phyloP scores from a whole-genome alignment of 1,140 invertebrate species.

The Idris sp. region DNA sequence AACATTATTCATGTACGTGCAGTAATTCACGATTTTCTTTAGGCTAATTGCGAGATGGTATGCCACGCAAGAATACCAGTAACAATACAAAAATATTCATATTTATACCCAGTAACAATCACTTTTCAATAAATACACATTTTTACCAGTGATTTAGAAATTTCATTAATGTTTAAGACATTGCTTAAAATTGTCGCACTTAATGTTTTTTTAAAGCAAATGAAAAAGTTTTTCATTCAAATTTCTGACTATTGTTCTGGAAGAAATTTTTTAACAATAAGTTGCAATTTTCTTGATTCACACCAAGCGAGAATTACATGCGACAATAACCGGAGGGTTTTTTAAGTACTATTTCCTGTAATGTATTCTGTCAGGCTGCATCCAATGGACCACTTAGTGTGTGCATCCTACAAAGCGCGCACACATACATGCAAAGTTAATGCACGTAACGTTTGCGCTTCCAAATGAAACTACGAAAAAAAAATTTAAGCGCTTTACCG shows the following conservation, averaged over 20 bases:
- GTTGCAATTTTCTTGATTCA: conserved; percentile 36
- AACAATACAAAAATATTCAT: no score
- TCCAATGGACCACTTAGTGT: conserved; percentile 52
- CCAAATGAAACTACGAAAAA: conserved; percentile 21
- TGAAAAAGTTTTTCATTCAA: no score
- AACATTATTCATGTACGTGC: conserved; percentile 20
- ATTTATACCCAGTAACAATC: no score
- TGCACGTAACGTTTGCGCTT: conserved; percentile 15
- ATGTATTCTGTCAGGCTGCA: conserved; percentile 68
- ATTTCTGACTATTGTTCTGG: conserved; percentile 15
- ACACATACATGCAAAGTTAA: conserved; percentile 40
- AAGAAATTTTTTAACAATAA: conserved; percentile 33
- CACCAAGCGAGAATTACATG: conserved; percentile 52
- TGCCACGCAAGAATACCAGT: no score
- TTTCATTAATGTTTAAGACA: no score
- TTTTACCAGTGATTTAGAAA: no score
- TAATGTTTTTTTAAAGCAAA: conserved; percentile 1
- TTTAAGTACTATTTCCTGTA: conserved; percentile 72
- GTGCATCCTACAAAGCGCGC: conserved; percentile 43
- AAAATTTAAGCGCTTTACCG: conserved; percentile 52
- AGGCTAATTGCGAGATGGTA: background rate
- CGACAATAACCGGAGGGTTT: conserved; percentile 53
- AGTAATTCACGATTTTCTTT: conserved; percentile 19
- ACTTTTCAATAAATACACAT: no score
- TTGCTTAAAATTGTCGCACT: no score